A percentile compares a stretch with the other conserved stretches of the same genome.
Evolutionary conservation across 2,797 vertebrate genomes (phyloP).

Genomic region (Macropodus opercularis): DNA sequence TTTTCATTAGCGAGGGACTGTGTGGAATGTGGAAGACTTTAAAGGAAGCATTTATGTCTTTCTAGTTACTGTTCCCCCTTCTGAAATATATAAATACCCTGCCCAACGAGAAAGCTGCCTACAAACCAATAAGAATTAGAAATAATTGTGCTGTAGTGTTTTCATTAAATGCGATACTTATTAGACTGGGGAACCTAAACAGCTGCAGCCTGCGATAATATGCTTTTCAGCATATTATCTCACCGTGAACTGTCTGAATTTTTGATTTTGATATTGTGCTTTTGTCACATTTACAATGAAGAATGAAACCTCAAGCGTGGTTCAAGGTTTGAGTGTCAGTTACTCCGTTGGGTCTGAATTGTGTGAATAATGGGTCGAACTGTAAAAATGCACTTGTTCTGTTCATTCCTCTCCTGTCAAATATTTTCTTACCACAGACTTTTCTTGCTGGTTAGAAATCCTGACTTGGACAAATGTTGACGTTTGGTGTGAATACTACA

Average conservation of each 20-base stretch:
- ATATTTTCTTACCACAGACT: not conserved
- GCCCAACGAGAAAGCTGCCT: too few species aligned
- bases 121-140: not conserved
- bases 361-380: not conserved
- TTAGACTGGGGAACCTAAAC: not conserved
- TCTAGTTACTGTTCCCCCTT: too few species aligned
- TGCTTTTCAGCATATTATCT: not conserved
- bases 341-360: not conserved
- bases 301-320: not conserved
- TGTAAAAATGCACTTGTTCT: constrained; percentile 1
- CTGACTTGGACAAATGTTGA: too few species aligned
- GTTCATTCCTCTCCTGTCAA: too few species aligned
- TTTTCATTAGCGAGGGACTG: not conserved
- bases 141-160: constrained; percentile 3
- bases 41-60: too few species aligned
- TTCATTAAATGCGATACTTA: not conserved
- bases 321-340: too few species aligned
- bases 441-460: not conserved
- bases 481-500: too few species aligned
- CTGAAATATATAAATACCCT: too few species aligned
- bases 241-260: not conserved
- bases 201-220: rapidly evolving
- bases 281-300: not conserved
- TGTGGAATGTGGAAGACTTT: not conserved
- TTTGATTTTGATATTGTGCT: not conserved